These are phyloP conservation scores for Elanus axillaris DNA, from an alignment of 2,113 vertebrate genomes.

Conservation along the genomic window DNA sequence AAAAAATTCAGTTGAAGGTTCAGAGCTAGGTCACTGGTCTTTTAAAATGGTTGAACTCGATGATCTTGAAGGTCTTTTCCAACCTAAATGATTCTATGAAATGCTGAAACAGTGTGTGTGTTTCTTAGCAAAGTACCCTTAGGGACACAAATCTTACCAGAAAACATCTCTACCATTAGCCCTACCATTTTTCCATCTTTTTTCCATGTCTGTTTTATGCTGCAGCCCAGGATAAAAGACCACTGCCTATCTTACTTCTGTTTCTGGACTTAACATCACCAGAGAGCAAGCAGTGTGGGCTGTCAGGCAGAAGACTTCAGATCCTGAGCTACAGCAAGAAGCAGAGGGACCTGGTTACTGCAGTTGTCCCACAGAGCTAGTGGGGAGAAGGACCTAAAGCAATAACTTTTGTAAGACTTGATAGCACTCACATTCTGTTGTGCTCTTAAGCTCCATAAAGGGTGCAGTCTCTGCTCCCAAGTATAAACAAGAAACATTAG, in stretches of 20 bases:
- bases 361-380: not conserved
- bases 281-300: not conserved
- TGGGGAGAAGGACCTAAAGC: not conserved
- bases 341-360: not conserved
- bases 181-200: not conserved
- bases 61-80: too few relatives aligned
- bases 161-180: not conserved
- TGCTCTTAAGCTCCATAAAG: not conserved
- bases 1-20: not conserved
- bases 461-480: not conserved
- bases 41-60: too few relatives aligned
- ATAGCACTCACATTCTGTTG: not conserved
- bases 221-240: not conserved
- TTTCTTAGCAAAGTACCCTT: not conserved
- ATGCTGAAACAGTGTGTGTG: rapidly evolving
- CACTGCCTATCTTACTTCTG: not conserved
- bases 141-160: not conserved
- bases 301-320: not conserved
- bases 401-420: not conserved
- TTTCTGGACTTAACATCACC: not conserved
- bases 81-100: too few relatives aligned
- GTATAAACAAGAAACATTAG: not conserved
- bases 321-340: not conserved
- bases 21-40: not conserved
- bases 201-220: not conserved